Percentiles rank a stretch among this genome's conserved stretches.
Evolutionary conservation across 2,888 invertebrate species (phyloP).

Genomic region (Phlogophora meticulosa): DNA sequence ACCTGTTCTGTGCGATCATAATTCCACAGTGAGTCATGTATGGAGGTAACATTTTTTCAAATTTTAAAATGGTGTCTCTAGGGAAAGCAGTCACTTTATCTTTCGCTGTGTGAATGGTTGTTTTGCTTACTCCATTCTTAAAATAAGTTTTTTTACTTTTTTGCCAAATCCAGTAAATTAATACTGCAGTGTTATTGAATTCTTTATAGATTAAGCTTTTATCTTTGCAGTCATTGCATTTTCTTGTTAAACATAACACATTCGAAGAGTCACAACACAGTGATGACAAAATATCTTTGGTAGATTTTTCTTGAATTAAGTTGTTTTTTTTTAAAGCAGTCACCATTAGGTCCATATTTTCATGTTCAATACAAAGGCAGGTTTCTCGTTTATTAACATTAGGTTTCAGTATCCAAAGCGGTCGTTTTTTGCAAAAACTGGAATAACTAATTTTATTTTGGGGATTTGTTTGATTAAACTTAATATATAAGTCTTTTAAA

Average conservation of each 20-base stretch:
- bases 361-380: constrained; percentile 7
- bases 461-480: no score
- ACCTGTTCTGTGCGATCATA: constrained; percentile 4
- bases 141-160: constrained; percentile 14
- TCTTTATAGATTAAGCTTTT: constrained; percentile 10
- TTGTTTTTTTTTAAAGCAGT: no score
- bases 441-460: no score
- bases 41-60: constrained; percentile 1
- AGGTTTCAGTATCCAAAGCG: constrained; percentile 1
- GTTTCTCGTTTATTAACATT: constrained; percentile 2
- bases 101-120: neutral
- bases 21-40: constrained; percentile 7
- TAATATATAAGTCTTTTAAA: no score
- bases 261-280: constrained; percentile 5
- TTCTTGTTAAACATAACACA: constrained; percentile 8
- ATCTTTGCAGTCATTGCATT: constrained; percentile 2
- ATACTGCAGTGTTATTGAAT: constrained; percentile 10
- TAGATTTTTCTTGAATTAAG: no score
- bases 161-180: constrained; percentile 15
- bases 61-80: constrained; percentile 1
- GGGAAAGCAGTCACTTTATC: constrained; percentile 5
- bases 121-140: constrained; percentile 8
- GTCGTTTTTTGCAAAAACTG: constrained; percentile 1
- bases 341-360: no score
- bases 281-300: no score